Percentiles rank a stretch among this genome's conserved stretches.
Conservation (phyloP, 2,888 invertebrate genomes). For the Pyrocoelia pectoralis region DNA sequence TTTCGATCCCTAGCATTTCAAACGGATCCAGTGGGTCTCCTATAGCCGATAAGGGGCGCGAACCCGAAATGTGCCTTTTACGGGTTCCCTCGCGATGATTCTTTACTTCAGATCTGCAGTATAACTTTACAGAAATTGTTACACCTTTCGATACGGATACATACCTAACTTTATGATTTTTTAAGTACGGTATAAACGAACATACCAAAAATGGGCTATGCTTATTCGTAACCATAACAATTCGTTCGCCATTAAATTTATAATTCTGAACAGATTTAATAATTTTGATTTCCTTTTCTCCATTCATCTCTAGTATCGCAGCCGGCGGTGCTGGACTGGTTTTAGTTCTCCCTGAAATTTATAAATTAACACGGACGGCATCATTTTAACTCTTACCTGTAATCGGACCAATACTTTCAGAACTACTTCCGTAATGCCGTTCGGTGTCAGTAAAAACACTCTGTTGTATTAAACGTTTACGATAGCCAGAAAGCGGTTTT, state of each 20-base stretch:
- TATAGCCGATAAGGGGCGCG: constrained; percentile 82
- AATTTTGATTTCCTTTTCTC: constrained; percentile 66
- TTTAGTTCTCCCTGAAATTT: constrained; percentile 44
- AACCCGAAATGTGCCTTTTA: constrained; percentile 68
- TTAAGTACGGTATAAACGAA: constrained; percentile 85
- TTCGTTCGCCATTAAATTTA: constrained; percentile 79
- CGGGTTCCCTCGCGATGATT: constrained; percentile 41
- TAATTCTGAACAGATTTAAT: constrained; percentile 70
- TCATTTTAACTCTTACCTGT: constrained; percentile 31
- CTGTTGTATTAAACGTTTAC: constrained; percentile 54
- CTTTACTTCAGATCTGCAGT: constrained; percentile 43
- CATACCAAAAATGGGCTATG: constrained; percentile 86
- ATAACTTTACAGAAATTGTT: too few species aligned
- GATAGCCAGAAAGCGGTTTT: constrained; percentile 43
- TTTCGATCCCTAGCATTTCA: constrained; percentile 83
- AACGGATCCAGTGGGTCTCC: constrained; percentile 88
- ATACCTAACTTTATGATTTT: constrained; percentile 47
- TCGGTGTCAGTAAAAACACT: constrained; percentile 64
- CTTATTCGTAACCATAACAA: constrained; percentile 80
- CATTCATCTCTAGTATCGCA: constrained; percentile 64
- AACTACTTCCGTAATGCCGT: constrained; percentile 75
- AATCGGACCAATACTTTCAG: constrained; percentile 74
- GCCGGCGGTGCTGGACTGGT: constrained; percentile 51
- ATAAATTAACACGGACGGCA: too few species aligned
- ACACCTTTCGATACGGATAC: too few species aligned